These are phyloP conservation scores for Aleadryas rufinucha DNA, from an alignment of 2,113 vertebrate genomes.

Conservation along the genomic window DNA sequence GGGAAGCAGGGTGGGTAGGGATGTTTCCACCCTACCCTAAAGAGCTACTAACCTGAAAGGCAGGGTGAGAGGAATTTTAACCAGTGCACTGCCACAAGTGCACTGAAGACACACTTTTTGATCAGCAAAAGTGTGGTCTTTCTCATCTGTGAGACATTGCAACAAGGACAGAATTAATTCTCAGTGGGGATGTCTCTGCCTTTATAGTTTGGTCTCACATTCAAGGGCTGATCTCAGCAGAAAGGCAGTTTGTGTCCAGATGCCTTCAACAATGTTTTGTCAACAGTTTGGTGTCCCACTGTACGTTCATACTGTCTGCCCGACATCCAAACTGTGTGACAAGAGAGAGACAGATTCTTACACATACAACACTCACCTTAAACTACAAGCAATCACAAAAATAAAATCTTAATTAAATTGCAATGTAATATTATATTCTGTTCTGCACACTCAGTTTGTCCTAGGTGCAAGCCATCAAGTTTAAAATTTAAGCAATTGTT, in stretches of 20 bases:
- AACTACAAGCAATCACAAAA: not conserved
- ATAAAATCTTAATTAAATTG: not conserved
- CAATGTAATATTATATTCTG: not conserved
- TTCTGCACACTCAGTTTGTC: fast-evolving
- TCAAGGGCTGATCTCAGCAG: not conserved
- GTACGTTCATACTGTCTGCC: not conserved
- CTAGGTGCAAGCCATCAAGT: not conserved
- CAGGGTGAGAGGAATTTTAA: not conserved
- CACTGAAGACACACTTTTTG: not conserved
- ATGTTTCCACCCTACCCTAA: not conserved
- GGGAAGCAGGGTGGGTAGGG: not conserved
- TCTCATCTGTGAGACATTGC: not conserved
- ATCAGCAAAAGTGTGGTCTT: not conserved
- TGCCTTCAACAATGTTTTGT: not conserved
- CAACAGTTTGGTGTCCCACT: not conserved
- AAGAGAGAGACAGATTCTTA: not conserved
- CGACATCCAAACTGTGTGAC: not conserved
- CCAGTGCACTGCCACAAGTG: not conserved
- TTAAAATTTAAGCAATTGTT: not conserved
- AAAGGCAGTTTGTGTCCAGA: not conserved
- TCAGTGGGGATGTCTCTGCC: not conserved
- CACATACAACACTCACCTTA: not conserved
- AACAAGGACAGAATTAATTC: not conserved
- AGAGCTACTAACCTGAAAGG: not conserved
- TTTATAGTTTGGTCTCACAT: not conserved